Evolutionary conservation across 2,888 invertebrate genomes (phyloP).

Genomic region (Vannuccia rotundouncinata): DNA sequence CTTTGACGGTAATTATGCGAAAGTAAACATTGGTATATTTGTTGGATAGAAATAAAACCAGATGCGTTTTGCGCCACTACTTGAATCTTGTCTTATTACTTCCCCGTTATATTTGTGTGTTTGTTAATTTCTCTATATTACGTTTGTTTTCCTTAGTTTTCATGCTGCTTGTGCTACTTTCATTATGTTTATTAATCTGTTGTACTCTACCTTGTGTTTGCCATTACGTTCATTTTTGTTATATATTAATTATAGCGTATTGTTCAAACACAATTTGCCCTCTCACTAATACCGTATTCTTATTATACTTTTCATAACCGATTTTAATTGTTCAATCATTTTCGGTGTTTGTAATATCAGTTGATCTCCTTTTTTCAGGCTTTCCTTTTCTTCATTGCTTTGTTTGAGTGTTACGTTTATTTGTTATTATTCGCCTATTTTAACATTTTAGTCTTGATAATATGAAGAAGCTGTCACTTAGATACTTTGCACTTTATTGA

Average conservation of each 20-base stretch:
- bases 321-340: background rate
- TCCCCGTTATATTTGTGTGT: background rate
- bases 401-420: background rate
- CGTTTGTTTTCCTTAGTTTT: background rate
- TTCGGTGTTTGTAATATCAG: background rate
- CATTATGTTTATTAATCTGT: background rate
- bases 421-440: background rate
- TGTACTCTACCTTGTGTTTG: background rate
- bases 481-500: background rate
- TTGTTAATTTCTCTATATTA: background rate
- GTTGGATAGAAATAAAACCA: background rate
- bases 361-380: background rate
- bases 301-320: background rate
- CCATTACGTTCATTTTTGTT: background rate
- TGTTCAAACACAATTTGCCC: background rate
- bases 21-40: background rate
- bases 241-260: background rate
- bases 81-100: background rate
- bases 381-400: slow-evolving; percentile 8
- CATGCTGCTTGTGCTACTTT: background rate
- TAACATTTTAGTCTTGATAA: background rate
- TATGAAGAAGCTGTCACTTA: background rate
- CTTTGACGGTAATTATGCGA: background rate
- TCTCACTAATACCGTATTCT: background rate
- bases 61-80: slow-evolving; percentile 21